Conservation (phyloP, 2,113 vertebrate genomes). For the Oreochromis tanganicae region DNA sequence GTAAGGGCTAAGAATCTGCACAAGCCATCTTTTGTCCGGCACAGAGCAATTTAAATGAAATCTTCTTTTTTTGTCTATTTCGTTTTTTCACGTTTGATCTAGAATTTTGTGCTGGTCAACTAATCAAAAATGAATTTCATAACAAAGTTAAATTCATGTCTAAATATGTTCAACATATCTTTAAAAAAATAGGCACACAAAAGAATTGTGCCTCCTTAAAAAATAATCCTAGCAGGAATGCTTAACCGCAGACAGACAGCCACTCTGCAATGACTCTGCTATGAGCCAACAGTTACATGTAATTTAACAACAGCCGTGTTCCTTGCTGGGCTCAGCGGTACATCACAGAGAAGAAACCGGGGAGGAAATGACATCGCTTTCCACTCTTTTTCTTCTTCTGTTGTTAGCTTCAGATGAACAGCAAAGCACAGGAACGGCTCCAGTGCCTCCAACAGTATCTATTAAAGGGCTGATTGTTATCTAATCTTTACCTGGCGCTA, state of each 20-base stretch:
- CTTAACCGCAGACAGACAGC: background rate
- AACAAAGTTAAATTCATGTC: background rate
- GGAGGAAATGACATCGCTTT: conserved; percentile 44
- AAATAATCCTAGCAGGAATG: background rate
- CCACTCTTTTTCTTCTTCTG: conserved; percentile 40
- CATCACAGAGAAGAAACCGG: conserved; percentile 22
- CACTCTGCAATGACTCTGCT: background rate
- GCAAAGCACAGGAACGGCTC: conserved; percentile 43
- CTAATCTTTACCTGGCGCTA: conserved; percentile 76
- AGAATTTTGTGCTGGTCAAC: background rate
- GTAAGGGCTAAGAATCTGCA: background rate
- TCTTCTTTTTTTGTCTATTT: background rate
- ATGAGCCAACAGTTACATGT: conserved; percentile 17
- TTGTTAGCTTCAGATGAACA: conserved; percentile 55
- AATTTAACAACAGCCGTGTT: conserved; percentile 26
- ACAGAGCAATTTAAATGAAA: background rate
- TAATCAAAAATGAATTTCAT: background rate
- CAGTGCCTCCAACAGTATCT: conserved; percentile 68
- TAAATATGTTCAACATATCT: background rate
- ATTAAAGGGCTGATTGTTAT: conserved; percentile 77
- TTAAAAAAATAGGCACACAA: background rate
- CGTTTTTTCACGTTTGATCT: background rate
- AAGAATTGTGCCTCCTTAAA: background rate
- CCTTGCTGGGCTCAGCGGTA: conserved; percentile 14
- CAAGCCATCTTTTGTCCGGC: background rate